Evolutionary conservation across 2,888 invertebrate species (phyloP).

Genomic region (Microctonus aethiopoides): DNA sequence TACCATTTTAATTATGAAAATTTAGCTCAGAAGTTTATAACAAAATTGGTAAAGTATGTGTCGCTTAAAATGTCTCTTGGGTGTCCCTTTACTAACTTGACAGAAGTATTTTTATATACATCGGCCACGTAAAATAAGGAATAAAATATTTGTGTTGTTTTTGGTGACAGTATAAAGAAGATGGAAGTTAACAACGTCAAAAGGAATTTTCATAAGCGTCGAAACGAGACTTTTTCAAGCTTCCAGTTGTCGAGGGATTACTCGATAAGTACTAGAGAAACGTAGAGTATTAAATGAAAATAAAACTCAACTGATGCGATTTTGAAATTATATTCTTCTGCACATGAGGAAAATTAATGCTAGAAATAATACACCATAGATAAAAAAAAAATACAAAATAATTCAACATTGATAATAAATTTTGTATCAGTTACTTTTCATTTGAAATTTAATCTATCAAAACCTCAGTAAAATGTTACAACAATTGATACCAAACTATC

Average conservation of each 20-base stretch:
- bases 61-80: not conserved
- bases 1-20: no score
- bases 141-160: not conserved
- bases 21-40: not conserved
- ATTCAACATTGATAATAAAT: no score
- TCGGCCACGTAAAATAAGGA: not conserved
- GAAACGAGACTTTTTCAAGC: constrained; percentile 1
- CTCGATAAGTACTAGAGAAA: not conserved
- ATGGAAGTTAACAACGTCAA: not conserved
- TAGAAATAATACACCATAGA: no score
- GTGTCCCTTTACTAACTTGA: constrained; percentile 4
- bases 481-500: no score
- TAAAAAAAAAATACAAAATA: no score
- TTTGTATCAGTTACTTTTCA: no score
- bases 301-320: not conserved
- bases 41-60: not conserved
- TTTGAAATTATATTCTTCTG: not conserved
- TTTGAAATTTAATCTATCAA: no score
- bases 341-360: no score
- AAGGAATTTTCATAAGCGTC: constrained; percentile 1
- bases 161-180: not conserved
- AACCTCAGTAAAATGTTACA: no score
- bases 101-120: constrained; percentile 24
- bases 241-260: not conserved
- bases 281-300: not conserved